Percentiles rank a stretch among this genome's conserved stretches.
phyloP scores from a whole-genome alignment of 2,797 vertebrate genomes.

The Pangasius larnaudii region DNA sequence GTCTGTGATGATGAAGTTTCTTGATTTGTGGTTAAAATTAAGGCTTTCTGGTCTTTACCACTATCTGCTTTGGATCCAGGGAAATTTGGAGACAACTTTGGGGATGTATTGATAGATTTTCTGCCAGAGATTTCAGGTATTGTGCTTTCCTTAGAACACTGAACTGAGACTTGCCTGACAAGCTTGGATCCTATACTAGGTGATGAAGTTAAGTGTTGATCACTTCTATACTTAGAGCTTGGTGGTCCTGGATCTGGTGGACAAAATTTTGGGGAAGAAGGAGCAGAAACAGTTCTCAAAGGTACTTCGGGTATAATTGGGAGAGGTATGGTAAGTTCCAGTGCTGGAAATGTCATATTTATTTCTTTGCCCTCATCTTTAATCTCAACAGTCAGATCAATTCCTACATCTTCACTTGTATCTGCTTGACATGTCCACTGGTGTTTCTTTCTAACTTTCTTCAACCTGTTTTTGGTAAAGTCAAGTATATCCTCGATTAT shows the following conservation, averaged over 20 bases:
- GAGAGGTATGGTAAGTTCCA: conserved; percentile 25
- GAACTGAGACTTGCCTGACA: conserved; percentile 7
- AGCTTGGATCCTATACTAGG: conserved; percentile 42
- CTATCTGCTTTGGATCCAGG: conserved; percentile 53
- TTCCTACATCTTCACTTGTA: conserved; percentile 43
- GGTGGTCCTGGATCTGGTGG: conserved; percentile 50
- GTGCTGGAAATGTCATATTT: conserved; percentile 50
- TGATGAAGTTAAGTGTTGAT: background rate
- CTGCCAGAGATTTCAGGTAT: conserved; percentile 63
- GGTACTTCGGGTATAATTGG: conserved; percentile 35
- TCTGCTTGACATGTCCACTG: conserved; percentile 41
- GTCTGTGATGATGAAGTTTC: conserved; percentile 24
- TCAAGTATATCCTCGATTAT: conserved; percentile 65
- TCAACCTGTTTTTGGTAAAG: conserved; percentile 74
- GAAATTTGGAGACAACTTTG: conserved; percentile 53
- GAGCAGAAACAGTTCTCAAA: conserved; percentile 44
- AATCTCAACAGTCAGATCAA: conserved; percentile 72
- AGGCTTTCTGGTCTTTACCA: background rate
- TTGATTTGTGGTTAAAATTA: background rate
- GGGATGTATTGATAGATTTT: conserved; percentile 67
- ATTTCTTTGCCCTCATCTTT: conserved; percentile 65
- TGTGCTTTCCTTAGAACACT: conserved; percentile 41
- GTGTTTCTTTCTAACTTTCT: conserved; percentile 63
- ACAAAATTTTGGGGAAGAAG: conserved; percentile 42
- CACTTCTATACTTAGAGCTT: conserved; percentile 43